Evolutionary conservation across 1,140 invertebrate genomes (phyloP), one percentile per base, ranked within the genome.

Genomic region (Amyelois transitella): DNA sequence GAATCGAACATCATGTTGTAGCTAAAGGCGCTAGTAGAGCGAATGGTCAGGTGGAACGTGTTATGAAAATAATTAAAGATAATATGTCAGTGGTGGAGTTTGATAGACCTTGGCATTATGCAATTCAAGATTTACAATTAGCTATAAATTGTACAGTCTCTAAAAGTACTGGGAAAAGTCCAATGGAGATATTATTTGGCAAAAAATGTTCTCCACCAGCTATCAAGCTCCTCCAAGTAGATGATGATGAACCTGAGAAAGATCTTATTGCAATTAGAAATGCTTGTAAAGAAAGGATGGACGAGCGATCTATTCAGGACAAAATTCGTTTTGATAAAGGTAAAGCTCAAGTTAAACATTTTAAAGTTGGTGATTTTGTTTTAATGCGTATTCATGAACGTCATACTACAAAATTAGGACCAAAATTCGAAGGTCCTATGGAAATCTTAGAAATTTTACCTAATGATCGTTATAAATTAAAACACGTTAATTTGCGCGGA

Each of bases 11-110:
- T 43, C 58, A 58, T 18, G 44, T 55, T 12, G 51, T 64, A 7
- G 64, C 71, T 4, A 58, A 56, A 17, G 66, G 57, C 0, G 51
- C 53, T n/a, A 63, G 64, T 50, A 43, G 69, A 18, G 66, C 54
- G 28, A 72, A 74, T 21, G 69, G 69, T 7, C 72, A 74, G 43
- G 66, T 69, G 3, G 66, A 72, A 38, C 52, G 71, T 0, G 49
- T 69, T 12, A 72, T 70, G 63, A 50, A 58, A 55, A 56, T 67
- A n/a, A 66, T 72, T 6, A 62, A 57, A 58, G 60, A 75, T 48
- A 58, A 55, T 56, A 55, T 62, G 51, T 55, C 61, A 28, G 50
- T 58, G 12, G 44, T 53, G 4, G 55, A 58, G 18, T 20, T 53
- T 44, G 25, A 59, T 32, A 64, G 22, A 21, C 53, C 56, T 6